Evolutionary conservation across 2,797 vertebrate genomes (phyloP), one percentile per base, ranked within the genome.

Genomic region (Parotocinclus haroldoi): DNA sequence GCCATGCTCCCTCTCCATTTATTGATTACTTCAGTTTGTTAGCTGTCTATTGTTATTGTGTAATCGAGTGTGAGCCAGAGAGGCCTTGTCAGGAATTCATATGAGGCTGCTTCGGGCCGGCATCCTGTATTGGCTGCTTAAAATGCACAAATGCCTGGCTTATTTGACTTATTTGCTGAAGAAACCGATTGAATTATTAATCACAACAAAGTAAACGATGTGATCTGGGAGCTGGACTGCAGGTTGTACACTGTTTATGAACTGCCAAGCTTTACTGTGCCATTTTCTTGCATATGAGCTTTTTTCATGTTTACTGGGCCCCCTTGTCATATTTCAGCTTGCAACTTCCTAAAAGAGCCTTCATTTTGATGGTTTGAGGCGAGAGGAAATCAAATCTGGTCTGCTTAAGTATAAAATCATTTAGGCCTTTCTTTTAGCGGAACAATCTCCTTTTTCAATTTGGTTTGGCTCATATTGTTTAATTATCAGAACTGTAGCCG

Each of bases 41-140:
- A 81, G 81, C 75, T 66, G 74, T 77, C 77, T 68, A 79, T 88
- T 89, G 86, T 86, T 85, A 76, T 79, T 81, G 84, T 85, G 83
- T 82, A 87, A 84, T 84, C 82, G 79, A 75, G 79, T 77, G 58
- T 74, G 68, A 80, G 66, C 58, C 19, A 49, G 74, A 79, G 76
- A 76, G 58, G 61, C 74, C 71, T 54, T 65, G 78, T 77, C 67
- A 68, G 71, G 72, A 66, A 82, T 83, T 82, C 72, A 81, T 64
- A 65, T 73, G 78, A 74, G 50, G 40, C 65, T 27, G 27, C 27
- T 27, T 27, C 58, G 13, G 46, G 73, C 36, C 63, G 74, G 55
- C 17, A 37, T 69, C 63, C 66, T 76, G 55, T 78, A 76, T 75
- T 74, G 60, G 54, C 76, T 77, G 55, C 79, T 72, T 76, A 73